A percentile compares a stretch with the other conserved stretches of the same genome.
Evolutionary conservation across 2,797 vertebrate genomes (phyloP).

Genomic region (Takifugu ocellatus): DNA sequence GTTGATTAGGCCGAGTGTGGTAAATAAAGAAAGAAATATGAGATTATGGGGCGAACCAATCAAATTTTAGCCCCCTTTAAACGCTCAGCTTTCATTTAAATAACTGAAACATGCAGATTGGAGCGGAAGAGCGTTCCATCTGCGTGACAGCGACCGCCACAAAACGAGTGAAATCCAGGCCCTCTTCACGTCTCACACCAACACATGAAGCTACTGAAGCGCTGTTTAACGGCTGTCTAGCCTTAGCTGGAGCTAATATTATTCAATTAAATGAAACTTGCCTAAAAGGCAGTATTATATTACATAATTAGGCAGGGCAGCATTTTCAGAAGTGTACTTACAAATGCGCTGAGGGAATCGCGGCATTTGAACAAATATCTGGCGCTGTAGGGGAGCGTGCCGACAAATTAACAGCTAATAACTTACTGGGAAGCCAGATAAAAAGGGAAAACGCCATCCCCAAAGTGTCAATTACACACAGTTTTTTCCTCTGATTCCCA

Average conservation of each 20-base stretch:
- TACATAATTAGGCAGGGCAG: slow-evolving; percentile 97
- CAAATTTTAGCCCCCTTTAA: slow-evolving; percentile 60
- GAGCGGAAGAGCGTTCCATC: slow-evolving; percentile 37
- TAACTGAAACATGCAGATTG: slow-evolving; percentile 42
- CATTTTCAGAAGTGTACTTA: slow-evolving; percentile 96
- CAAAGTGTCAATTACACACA: slow-evolving; percentile 81
- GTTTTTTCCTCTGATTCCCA: slow-evolving; percentile 75
- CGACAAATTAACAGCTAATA: slow-evolving; percentile 99
- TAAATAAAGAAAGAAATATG: slow-evolving; percentile 74
- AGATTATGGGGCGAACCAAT: slow-evolving; percentile 50
- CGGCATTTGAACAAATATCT: slow-evolving; percentile 99
- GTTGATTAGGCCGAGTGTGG: slow-evolving; percentile 72
- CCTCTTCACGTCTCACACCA: slow-evolving; percentile 3
- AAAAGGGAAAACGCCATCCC: slow-evolving; percentile 71
- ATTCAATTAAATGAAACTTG: slow-evolving; percentile 95
- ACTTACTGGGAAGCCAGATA: slow-evolving; percentile 87
- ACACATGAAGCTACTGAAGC: slow-evolving; percentile 36
- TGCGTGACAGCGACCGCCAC: slow-evolving; percentile 6
- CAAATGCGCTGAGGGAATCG: slow-evolving; percentile 97
- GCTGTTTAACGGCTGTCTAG: slow-evolving; percentile 67
- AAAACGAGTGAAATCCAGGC: slow-evolving; percentile 12
- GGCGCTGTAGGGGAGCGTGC: slow-evolving; percentile 91
- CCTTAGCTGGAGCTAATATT: slow-evolving; percentile 85
- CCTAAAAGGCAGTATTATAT: slow-evolving; percentile 96
- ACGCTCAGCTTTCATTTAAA: slow-evolving; percentile 56